phyloP scores from a whole-genome alignment of 2,113 vertebrate species.

The Apus apus region DNA sequence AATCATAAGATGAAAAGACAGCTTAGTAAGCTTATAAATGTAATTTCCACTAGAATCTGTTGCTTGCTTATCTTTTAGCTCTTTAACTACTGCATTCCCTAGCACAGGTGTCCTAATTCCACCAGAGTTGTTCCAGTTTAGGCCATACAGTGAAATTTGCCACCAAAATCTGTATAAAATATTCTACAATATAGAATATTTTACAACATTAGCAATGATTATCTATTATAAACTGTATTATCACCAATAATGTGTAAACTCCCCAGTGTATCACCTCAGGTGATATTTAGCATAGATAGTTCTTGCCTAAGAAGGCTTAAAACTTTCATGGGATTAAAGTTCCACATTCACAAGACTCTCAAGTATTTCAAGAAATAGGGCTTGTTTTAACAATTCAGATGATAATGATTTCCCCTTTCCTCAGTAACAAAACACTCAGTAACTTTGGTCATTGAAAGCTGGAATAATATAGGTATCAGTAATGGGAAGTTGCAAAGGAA shows the following conservation, averaged over 20 bases:
- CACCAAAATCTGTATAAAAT: constrained; percentile 85
- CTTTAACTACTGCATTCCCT: neutral
- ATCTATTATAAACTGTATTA: neutral
- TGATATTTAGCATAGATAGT: neutral
- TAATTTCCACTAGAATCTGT: neutral
- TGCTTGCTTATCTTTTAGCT: neutral
- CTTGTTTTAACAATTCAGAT: neutral
- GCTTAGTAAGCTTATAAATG: neutral
- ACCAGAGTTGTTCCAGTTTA: neutral
- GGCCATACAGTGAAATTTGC: constrained; percentile 74
- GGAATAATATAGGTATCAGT: neutral
- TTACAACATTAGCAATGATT: neutral
- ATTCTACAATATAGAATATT: constrained; percentile 71
- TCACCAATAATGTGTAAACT: neutral
- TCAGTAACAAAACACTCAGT: neutral
- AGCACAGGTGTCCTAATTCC: neutral
- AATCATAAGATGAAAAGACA: neutral
- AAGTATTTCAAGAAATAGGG: neutral
- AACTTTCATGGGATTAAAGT: neutral
- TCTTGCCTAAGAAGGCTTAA: neutral
- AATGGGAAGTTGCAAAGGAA: neutral
- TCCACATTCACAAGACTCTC: neutral
- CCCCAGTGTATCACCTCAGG: neutral
- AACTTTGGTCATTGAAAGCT: neutral
- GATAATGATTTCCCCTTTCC: neutral